phyloP scores from a whole-genome alignment of 2,888 invertebrate genomes.

The Fragum sueziense region DNA sequence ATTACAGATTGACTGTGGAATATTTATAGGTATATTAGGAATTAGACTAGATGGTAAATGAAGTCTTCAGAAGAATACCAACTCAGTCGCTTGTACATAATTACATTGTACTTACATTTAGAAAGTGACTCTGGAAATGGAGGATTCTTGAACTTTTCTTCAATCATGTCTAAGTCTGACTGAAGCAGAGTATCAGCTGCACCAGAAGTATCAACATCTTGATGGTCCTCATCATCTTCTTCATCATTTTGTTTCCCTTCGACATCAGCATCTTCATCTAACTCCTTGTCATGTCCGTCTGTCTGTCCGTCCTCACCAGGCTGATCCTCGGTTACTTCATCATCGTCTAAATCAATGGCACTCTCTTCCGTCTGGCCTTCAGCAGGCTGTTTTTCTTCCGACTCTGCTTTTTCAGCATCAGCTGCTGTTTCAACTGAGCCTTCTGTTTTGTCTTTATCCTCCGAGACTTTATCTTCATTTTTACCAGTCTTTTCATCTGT shows the following conservation, averaged over 20 bases:
- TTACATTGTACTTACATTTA: conserved; percentile 17
- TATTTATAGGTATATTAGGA: too few relatives aligned
- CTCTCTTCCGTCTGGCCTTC: not conserved
- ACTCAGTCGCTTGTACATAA: not conserved
- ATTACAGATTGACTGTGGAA: too few relatives aligned
- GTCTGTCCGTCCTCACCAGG: not conserved
- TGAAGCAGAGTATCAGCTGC: not conserved
- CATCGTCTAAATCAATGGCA: not conserved
- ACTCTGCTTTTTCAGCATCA: not conserved
- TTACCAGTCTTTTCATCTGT: not conserved
- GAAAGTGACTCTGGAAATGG: conserved; percentile 18
- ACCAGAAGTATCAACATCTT: not conserved
- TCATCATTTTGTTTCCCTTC: not conserved
- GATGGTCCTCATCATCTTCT: not conserved
- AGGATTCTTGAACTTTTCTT: conserved; percentile 9
- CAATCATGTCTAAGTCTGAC: not conserved
- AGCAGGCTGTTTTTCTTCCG: not conserved
- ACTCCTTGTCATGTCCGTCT: not conserved
- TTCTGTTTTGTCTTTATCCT: too few relatives aligned
- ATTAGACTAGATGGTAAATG: too few relatives aligned
- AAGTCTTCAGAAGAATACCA: too few relatives aligned
- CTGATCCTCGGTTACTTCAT: not conserved
- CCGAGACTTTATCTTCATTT: not conserved
- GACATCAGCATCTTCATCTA: not conserved
- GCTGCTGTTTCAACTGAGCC: not conserved